Conservation (phyloP, 1,140 invertebrate species). For the Elymnias hypermnestra region DNA sequence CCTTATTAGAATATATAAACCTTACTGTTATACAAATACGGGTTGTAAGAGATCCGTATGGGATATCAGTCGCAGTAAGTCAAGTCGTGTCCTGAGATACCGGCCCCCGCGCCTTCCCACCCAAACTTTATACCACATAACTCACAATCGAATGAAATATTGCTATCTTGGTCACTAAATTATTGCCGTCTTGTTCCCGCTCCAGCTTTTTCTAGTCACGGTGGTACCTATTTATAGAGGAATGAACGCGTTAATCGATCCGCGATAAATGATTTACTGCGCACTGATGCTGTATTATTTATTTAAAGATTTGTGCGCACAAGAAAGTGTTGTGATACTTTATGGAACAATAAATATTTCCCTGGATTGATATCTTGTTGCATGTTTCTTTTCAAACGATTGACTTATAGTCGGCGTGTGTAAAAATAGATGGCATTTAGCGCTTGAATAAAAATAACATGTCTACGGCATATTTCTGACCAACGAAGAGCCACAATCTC, state of each 20-base stretch:
- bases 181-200: slow-evolving; percentile 57
- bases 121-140: slow-evolving; percentile 64
- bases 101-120: slow-evolving; percentile 49
- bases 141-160: slow-evolving; percentile 64
- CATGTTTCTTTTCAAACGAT: too few species aligned
- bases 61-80: slow-evolving; percentile 37
- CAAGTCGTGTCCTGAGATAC: slow-evolving; percentile 45
- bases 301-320: slow-evolving; percentile 14
- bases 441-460: too few species aligned
- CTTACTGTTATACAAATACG: slow-evolving; percentile 21
- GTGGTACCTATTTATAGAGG: slow-evolving; percentile 29
- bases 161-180: slow-evolving; percentile 57
- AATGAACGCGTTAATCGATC: slow-evolving; percentile 19
- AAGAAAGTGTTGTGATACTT: slow-evolving; percentile 21
- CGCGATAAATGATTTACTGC: slow-evolving; percentile 25
- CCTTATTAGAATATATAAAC: slow-evolving; percentile 7
- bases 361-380: slow-evolving; percentile 10
- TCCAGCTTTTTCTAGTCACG: slow-evolving; percentile 43
- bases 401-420: too few species aligned
- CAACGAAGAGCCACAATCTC: too few species aligned
- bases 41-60: slow-evolving; percentile 17
- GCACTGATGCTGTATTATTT: slow-evolving; percentile 16
- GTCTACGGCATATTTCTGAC: too few species aligned
- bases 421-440: too few species aligned
- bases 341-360: slow-evolving; percentile 15